A percentile compares a stretch with the other conserved stretches of the same genome.
Conservation (phyloP, 1,140 invertebrate species). For the Batillaria attramentaria region DNA sequence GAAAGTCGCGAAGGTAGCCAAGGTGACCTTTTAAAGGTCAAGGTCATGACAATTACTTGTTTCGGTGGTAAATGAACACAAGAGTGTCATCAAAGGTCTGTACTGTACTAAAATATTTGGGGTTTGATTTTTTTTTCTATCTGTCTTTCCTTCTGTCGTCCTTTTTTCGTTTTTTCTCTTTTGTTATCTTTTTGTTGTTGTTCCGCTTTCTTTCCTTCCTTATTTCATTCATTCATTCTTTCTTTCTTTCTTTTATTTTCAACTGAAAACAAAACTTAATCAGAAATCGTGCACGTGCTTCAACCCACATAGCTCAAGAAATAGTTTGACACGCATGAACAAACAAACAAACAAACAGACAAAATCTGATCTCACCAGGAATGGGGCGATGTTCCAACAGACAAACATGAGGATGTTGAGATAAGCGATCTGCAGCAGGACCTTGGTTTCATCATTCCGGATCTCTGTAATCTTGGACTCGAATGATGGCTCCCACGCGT, state of each 20-base stretch:
- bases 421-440: constrained; percentile 70
- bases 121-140: not conserved
- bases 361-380: constrained; percentile 80
- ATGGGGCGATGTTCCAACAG: constrained; percentile 94
- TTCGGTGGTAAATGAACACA: not conserved
- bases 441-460: constrained; percentile 68
- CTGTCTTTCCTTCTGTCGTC: not conserved
- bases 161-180: not conserved
- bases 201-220: not conserved
- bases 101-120: not conserved
- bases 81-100: not conserved
- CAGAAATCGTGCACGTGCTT: too few relatives aligned
- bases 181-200: not conserved
- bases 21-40: constrained; percentile 32
- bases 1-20: constrained; percentile 45
- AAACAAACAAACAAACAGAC: too few relatives aligned
- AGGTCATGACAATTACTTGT: too few relatives aligned
- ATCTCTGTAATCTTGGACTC: constrained; percentile 64
- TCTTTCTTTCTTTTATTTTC: too few relatives aligned
- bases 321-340: too few relatives aligned
- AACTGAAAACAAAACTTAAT: too few relatives aligned
- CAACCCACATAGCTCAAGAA: too few relatives aligned
- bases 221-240: not conserved
- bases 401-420: constrained; percentile 83
- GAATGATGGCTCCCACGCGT: constrained; percentile 69